These are phyloP conservation scores for Phymanthus crucifer DNA, from an alignment of 92 coral and sea anemone species.

Conservation along the genomic window DNA sequence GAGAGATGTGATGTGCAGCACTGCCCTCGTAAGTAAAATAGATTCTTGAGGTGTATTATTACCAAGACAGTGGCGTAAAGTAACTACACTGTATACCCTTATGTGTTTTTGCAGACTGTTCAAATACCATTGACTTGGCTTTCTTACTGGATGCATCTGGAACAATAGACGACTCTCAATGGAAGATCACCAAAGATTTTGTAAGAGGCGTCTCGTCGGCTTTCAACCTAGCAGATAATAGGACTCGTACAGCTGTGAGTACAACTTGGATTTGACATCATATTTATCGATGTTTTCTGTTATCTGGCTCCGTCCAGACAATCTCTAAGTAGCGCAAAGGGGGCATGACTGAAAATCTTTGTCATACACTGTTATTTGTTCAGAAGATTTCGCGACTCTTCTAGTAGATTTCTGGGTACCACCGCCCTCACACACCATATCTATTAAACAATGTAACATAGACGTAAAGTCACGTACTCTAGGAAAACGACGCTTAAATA, in stretches of 20 bases:
- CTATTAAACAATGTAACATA: too few relatives aligned
- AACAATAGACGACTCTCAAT: constrained; percentile 84
- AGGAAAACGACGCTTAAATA: background rate
- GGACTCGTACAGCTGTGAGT: constrained; percentile 71
- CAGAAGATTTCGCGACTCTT: too few relatives aligned
- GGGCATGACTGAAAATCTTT: background rate
- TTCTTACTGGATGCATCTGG: constrained; percentile 93
- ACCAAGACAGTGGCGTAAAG: too few relatives aligned
- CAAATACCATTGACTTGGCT: constrained; percentile 81
- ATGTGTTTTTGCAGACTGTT: constrained; percentile 73
- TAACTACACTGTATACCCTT: too few relatives aligned
- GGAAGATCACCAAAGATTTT: constrained; percentile 93
- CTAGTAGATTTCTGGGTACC: too few relatives aligned
- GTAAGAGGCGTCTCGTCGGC: constrained; percentile 84
- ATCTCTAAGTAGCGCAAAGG: background rate
- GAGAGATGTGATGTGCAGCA: constrained; percentile 85
- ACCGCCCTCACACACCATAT: too few relatives aligned
- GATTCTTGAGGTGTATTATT: too few relatives aligned
- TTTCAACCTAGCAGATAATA: constrained; percentile 71
- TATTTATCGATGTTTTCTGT: too few relatives aligned
- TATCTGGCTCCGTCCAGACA: too few relatives aligned
- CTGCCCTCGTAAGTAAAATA: constrained; percentile 82
- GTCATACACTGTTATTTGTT: too few relatives aligned
- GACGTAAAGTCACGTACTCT: background rate
- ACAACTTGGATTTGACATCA: background rate